Conservation (phyloP, 2,113 vertebrate species). For the Pluvialis apricaria region DNA sequence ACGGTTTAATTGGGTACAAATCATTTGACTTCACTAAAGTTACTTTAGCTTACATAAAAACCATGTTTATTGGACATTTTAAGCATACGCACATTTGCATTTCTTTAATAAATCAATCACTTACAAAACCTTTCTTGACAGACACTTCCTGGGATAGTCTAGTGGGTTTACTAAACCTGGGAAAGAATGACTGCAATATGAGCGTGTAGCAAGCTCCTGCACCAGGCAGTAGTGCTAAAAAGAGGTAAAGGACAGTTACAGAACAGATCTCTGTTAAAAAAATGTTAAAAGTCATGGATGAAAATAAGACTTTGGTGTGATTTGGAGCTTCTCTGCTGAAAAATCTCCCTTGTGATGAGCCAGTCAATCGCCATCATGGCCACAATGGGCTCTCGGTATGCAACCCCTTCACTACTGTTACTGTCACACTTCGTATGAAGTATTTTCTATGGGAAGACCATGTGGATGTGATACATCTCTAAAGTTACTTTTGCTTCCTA, state of each 20-base stretch:
- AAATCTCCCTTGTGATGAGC: not conserved
- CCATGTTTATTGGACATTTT: not conserved
- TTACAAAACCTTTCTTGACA: not conserved
- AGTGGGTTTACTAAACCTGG: not conserved
- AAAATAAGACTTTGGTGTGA: not conserved
- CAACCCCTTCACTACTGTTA: not conserved
- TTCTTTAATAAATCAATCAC: not conserved
- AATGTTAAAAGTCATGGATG: not conserved
- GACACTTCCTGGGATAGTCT: not conserved
- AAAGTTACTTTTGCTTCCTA: not conserved
- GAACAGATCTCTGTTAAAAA: not conserved
- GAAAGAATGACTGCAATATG: not conserved
- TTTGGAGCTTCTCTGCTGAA: not conserved
- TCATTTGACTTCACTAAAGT: not conserved
- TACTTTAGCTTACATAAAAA: not conserved
- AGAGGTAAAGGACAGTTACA: not conserved
- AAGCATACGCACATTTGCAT: not conserved
- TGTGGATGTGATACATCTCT: rapidly evolving
- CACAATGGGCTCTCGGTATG: not conserved
- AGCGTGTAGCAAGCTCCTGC: not conserved
- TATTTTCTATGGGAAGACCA: not conserved
- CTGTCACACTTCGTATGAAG: not conserved
- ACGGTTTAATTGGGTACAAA: not conserved
- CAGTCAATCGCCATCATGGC: not conserved
- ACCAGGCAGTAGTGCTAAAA: not conserved